Conservation (phyloP, 2,113 vertebrate species). For the Tetraodon nigroviridis region DNA sequence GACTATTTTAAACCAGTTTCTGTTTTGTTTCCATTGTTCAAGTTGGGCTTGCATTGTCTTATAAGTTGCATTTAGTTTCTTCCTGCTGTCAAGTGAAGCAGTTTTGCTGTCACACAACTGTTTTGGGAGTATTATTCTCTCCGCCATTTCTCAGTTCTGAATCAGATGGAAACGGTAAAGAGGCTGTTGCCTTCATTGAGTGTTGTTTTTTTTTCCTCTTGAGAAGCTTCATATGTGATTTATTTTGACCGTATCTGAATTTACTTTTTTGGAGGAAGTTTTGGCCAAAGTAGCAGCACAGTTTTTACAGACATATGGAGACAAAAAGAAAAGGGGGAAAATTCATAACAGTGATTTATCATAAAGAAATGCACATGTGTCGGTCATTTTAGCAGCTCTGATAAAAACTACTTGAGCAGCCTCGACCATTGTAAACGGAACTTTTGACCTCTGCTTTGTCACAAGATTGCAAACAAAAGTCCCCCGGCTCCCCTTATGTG, state of each 20-base stretch:
- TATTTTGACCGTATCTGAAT: neutral
- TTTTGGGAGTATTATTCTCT: too few species aligned
- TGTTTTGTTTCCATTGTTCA: too few species aligned
- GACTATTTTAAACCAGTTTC: too few species aligned
- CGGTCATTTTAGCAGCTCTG: neutral
- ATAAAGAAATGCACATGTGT: neutral
- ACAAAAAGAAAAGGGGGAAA: neutral
- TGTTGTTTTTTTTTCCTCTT: neutral
- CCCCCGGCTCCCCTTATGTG: conserved; percentile 35
- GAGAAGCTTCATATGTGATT: neutral
- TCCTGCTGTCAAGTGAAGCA: too few species aligned
- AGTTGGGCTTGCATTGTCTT: too few species aligned
- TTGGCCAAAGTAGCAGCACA: neutral
- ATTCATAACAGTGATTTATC: too few species aligned
- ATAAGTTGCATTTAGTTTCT: too few species aligned
- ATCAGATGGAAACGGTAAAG: neutral
- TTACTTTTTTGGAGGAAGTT: neutral
- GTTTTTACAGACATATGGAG: neutral
- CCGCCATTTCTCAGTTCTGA: too few species aligned
- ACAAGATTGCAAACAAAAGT: conserved; percentile 35
- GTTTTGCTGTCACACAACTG: too few species aligned
- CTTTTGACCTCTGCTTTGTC: conserved; percentile 40
- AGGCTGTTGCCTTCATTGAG: neutral
- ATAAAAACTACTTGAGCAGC: neutral
- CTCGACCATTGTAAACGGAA: conserved; percentile 8